Evolutionary conservation across 1,140 invertebrate genomes (phyloP), one percentile per base, ranked within the genome.

Genomic region (Ips typographus): DNA sequence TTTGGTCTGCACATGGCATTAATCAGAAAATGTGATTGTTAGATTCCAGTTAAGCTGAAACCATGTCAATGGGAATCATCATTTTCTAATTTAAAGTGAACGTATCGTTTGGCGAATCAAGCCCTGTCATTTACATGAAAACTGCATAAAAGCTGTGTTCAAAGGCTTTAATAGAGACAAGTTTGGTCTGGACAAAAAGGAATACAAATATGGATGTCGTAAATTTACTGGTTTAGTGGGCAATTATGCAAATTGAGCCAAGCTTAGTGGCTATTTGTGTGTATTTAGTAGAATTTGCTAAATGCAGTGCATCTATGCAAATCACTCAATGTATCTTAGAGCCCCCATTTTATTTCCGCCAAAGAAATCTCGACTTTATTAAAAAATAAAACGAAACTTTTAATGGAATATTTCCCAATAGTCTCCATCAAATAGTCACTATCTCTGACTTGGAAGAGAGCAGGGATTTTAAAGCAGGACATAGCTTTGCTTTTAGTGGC

Each of bases 401-500:
- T 55, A 55, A 55, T 59, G 57, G 40, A 59, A 59, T 42, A 59
- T 42, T 40, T 59, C 42, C n/a, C 57, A 42, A 59, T 56, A 56
- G n/a, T 56, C 22, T 22, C 4, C 1, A 38, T 55, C 44, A 38
- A 22, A 8, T 38, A 55, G 53, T 42, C n/a, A 22, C 57, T 42
- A 59, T 59, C 57, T 41, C 4, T 6, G 37, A 6, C 38, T 42
- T 59, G 8, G 57, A 38, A 59, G 38, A 59, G 57, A 55, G 42
- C 67, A 61, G 40, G 41, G 7, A 49, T 56, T 69, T 62, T 60
- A 49, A 68, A 68, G 53, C 65, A 62, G 56, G 52, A 69, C 67
- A 69, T 63, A 40, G 67, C 52, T 69, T 69, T 69, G 67, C 67
- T 69, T 69, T 69, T 69, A 69, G 58, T 69, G 67, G 6, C 47